These are phyloP conservation scores for Agrochola litura DNA, from an alignment of 2,888 invertebrate species.

Conservation along the genomic window DNA sequence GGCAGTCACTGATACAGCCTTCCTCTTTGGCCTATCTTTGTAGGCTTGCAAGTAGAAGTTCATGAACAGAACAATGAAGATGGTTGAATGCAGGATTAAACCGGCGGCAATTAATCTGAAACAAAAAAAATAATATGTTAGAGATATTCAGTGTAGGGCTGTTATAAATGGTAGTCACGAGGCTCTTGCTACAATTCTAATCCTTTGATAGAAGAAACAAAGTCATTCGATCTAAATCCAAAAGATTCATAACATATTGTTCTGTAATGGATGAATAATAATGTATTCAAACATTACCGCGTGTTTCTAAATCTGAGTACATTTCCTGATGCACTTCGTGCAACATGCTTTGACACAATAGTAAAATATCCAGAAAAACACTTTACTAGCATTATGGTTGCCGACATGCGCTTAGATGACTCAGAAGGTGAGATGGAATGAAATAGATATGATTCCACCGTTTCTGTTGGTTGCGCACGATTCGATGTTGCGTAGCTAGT, in stretches of 20 bases:
- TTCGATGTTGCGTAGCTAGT: conserved; percentile 36
- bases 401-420: conserved; percentile 8
- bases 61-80: conserved; percentile 97
- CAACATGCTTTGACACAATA: conserved; percentile 5
- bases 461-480: conserved; percentile 40
- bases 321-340: conserved; percentile 34
- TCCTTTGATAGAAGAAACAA: neutral
- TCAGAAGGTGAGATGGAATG: conserved; percentile 14
- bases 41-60: conserved; percentile 97
- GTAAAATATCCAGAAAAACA: neutral
- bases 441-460: conserved; percentile 31
- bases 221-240: neutral
- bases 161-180: neutral
- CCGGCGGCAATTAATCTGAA: conserved; percentile 93
- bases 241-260: neutral
- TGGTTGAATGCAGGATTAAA: conserved; percentile 94
- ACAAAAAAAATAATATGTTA: conserved; percentile 35
- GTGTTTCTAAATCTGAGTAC: conserved; percentile 21
- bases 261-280: neutral
- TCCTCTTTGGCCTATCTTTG: conserved; percentile 76
- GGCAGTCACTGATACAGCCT: conserved; percentile 56
- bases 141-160: neutral
- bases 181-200: neutral
- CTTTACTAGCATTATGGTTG: neutral
- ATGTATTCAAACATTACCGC: conserved; percentile 1